Base-by-base conservation (phyloP, 2,113 vertebrate species). In the Scopus umbretta region DNA sequence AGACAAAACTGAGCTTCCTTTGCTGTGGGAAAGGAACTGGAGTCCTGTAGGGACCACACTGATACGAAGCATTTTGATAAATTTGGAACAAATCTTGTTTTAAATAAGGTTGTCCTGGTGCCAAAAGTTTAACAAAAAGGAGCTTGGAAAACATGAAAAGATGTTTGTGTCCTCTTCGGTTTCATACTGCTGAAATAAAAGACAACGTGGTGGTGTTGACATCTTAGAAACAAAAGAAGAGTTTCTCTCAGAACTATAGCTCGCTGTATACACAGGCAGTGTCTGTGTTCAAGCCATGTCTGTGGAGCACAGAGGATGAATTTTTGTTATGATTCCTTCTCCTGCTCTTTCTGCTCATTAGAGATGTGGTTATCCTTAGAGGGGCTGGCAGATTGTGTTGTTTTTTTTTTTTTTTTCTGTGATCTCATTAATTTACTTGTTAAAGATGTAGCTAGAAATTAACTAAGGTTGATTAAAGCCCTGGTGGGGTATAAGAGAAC, bases 211-310 rank as follows among this genome's bases (percentile, higher is more conserved):
- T 75, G 30, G 12, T 56, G 40, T 26, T 82, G 50, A n/a, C n/a
- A 42, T 34, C 40, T 71, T 55, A 1, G 23, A 43, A 83, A 52
- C 23, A 50, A 40, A 49, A 17, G 5, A 20, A 53, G 40, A 32
- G 5, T 56, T 89, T 50, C 18, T 82, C 11, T 72, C 38, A 11
- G 61, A 47, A 29, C 66, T 25, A 2, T 16, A 53, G 73, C 47
- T 71, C 0, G 0, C 55, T 53, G 4, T 59, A 13, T 11, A 20
- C 14, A 5, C 16, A 34, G n/a, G 45, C 53, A 36, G 52, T 14
- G 16, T 36, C 55, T 47, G 16, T 61, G 61, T 45, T 73, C 23
- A 43, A 9, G 26, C 50, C 3, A 0, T 52, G 22, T 65, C 36
- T 86, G 52, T 43, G 53, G 74, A 93, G 71, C 58, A 68, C 66